These are phyloP conservation scores for Sipha flava DNA, from an alignment of 1,140 invertebrate species.

Conservation along the genomic window DNA sequence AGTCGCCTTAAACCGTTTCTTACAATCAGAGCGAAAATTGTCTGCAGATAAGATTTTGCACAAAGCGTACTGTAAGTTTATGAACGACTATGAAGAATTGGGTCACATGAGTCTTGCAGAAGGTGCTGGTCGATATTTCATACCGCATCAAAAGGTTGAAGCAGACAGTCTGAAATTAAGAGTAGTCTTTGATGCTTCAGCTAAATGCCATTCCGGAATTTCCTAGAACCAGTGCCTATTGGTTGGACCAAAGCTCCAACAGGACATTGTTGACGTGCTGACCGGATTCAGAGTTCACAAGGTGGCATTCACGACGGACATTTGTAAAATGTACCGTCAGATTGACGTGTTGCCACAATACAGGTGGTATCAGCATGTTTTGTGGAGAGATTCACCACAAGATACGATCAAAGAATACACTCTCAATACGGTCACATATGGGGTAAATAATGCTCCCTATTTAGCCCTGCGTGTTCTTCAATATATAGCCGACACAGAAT, in stretches of 20 bases:
- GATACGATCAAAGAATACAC: slow-evolving; percentile 35
- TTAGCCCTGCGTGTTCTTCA: slow-evolving; percentile 21
- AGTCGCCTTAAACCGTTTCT: too few species aligned
- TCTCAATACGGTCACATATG: slow-evolving; percentile 41
- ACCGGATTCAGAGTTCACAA: background rate
- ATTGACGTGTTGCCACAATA: slow-evolving; percentile 3
- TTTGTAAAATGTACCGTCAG: slow-evolving; percentile 38
- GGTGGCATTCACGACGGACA: slow-evolving; percentile 40
- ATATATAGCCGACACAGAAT: background rate
- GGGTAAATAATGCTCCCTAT: slow-evolving; percentile 9
- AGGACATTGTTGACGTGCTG: background rate
- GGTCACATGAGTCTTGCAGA: too few species aligned
- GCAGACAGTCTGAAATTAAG: background rate
- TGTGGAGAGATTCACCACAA: slow-evolving; percentile 38
- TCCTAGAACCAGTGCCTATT: background rate
- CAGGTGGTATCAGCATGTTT: slow-evolving; percentile 41
- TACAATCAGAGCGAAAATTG: too few species aligned
- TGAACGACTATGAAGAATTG: background rate
- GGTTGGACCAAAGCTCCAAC: background rate
- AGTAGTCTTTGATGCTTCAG: background rate
- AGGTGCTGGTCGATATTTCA: too few species aligned
- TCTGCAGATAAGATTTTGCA: too few species aligned
- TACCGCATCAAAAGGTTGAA: background rate
- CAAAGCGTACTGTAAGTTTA: background rate
- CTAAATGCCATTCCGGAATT: background rate